A percentile compares a stretch with the other conserved stretches of the same genome.
Conservation (phyloP, 2,888 invertebrate species). For the Abscondita cerata region DNA sequence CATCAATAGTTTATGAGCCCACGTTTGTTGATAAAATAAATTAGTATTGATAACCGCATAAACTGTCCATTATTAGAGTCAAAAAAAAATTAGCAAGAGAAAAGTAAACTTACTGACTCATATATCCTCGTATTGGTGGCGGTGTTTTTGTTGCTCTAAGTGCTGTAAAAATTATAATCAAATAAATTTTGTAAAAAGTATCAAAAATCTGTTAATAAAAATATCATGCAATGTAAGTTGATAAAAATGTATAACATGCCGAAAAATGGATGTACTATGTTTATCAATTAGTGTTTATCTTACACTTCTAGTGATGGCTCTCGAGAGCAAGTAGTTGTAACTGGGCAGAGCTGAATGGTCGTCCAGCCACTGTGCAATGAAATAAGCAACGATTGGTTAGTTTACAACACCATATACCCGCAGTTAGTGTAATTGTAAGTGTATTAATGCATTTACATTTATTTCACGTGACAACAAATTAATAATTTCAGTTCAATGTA, state of each 20-base stretch:
- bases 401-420: constrained; percentile 29
- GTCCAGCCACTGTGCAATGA: constrained; percentile 68
- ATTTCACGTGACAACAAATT: constrained; percentile 3
- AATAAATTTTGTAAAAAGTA: too few species aligned
- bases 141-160: constrained; percentile 73
- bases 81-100: too few species aligned
- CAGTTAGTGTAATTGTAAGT: constrained; percentile 7
- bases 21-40: too few species aligned
- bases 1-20: too few species aligned
- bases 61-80: too few species aligned
- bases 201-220: neutral
- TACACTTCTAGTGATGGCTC: constrained; percentile 75
- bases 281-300: too few species aligned
- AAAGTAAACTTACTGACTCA: constrained; percentile 76
- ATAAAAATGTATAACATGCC: constrained; percentile 9
- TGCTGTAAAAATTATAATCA: constrained; percentile 63
- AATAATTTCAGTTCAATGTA: neutral
- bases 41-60: too few species aligned
- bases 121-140: constrained; percentile 75
- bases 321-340: constrained; percentile 73
- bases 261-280: too few species aligned
- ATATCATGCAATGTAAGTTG: neutral
- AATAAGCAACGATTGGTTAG: constrained; percentile 40
- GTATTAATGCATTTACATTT: neutral
- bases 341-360: constrained; percentile 73